Evolutionary conservation across 1,140 invertebrate genomes (phyloP), one percentile per base, ranked within the genome.

Genomic region (Drosophila nigromelanica): DNA sequence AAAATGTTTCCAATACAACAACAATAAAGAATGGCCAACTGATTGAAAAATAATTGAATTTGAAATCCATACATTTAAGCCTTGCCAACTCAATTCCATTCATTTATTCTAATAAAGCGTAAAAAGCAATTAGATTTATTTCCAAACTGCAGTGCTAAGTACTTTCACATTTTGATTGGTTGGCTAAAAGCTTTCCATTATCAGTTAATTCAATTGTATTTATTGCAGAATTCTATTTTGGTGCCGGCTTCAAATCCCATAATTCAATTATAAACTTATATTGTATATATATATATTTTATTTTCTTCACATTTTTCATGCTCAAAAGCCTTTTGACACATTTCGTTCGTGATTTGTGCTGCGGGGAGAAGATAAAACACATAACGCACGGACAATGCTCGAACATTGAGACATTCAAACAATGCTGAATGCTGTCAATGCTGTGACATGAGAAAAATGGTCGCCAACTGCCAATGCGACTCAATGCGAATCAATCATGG

Each of bases 401-500:
- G n/a, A 47, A 43, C 40, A 61, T 52, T 62, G 59, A 70, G 43
- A 33, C 43, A 45, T 37, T 54, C 62, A 37, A 47, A 66, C 62
- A 66, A 66, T 66, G 52, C 42, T 54, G 50, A 33, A 18, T 50
- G 63, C 45, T 67, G 69, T 51, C 56, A 76, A 51, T 42, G 55
- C 43, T 40, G 27, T 50, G 33, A 7, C 33, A 35, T 59, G 68
- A 47, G 52, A 30, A 43, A 27, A 71, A 56, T 51, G 47, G 30
- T 61, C 43, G 42, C 58, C 59, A 63, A 54, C 56, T 62, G 54
- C 37, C 56, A 73, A 72, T 68, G 51, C 33, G 58, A 75, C 70
- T 86, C 67, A 86, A 87, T 81, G 63, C 60, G 63, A 86, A 87
- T 86, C 81, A 86, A 86, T 86, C 81, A 87, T 74, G 74, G 42